Evolutionary conservation across 2,797 vertebrate genomes (phyloP), one percentile per base, ranked within the genome.

Genomic region (Lepilemur ruficaudatus): DNA sequence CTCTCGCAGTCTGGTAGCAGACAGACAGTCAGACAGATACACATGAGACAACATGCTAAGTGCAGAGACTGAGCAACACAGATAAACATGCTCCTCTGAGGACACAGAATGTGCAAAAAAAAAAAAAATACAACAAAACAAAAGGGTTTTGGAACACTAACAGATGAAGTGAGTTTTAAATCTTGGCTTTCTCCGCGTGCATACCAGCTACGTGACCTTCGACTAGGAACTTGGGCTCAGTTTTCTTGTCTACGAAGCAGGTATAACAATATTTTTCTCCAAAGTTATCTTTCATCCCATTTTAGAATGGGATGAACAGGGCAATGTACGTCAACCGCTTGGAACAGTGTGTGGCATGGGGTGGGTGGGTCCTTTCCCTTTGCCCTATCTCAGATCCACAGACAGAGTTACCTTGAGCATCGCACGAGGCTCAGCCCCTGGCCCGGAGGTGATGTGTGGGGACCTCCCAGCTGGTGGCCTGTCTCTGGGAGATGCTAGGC

Each of bases 401-500:
- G 25, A 46, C 8, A 1, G 17, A 23, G 20, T n/a, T 35, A 46
- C 25, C 38, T 57, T 5, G 32, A 75, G 17, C 8, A 41, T 35
- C 46, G 48, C 17, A 2, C 10, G 12, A 57, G 28, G 17, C 72
- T 86, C 32, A 32, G 18, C 17, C 4, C 14, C 12, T 32, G 46
- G 35, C 87, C 73, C 78, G 88, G 63, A 63, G 72, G 70, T 93
- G 50, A 80, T 90, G 20, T 73, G 85, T 20, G 92, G 67, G 5
- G 59, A 20, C n/a, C 85, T 10, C 2, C 13, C 93, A 79, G 50
- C 61, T 0, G 0, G 41, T 3, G 18, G 14, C 87, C 85, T 82
- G 88, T 97, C 96, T 97, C 28, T 46, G 63, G 57, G 72, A 96
- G 89, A 75, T 50, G 18, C 75, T 7, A 65, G 79, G 72, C 1